Evolutionary conservation across 2,113 vertebrate genomes (phyloP).

Genomic region (Grantiella picta): DNA sequence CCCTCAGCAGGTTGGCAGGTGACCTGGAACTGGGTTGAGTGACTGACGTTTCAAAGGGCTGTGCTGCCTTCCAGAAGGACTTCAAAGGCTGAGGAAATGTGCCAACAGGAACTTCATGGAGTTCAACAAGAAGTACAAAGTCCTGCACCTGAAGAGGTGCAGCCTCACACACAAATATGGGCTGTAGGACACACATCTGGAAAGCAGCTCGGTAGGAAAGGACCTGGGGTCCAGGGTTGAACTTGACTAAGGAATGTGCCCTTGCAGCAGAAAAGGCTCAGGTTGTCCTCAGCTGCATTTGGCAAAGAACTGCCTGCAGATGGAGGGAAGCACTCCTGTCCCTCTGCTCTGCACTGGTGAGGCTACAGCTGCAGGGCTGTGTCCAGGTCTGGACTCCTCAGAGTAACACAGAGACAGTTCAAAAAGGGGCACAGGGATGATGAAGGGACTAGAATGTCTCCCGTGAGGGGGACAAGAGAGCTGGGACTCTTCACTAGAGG

Average conservation of each 20-base stretch:
- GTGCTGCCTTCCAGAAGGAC: background rate
- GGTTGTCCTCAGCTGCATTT: background rate
- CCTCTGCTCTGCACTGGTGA: background rate
- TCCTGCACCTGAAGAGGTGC: background rate
- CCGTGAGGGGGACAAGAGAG: background rate
- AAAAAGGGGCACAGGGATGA: background rate
- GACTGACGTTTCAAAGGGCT: background rate
- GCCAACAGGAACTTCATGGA: background rate
- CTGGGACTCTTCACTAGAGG: background rate
- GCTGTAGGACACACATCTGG: background rate
- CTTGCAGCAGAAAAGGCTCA: background rate
- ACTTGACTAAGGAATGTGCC: background rate
- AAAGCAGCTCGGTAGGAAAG: background rate
- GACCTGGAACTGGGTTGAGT: fast-evolving
- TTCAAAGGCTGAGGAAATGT: background rate
- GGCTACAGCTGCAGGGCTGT: background rate
- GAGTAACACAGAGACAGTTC: background rate
- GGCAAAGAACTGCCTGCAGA: background rate
- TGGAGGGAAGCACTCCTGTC: fast-evolving
- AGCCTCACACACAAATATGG: background rate
- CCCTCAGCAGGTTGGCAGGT: background rate
- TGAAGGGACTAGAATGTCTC: background rate
- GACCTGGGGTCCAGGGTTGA: background rate
- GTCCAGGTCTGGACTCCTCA: background rate
- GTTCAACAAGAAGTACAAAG: background rate